A percentile compares a stretch with the other conserved stretches of the same genome.
phyloP scores from a whole-genome alignment of 2,113 vertebrate genomes.

The Festucalex cinctus region DNA sequence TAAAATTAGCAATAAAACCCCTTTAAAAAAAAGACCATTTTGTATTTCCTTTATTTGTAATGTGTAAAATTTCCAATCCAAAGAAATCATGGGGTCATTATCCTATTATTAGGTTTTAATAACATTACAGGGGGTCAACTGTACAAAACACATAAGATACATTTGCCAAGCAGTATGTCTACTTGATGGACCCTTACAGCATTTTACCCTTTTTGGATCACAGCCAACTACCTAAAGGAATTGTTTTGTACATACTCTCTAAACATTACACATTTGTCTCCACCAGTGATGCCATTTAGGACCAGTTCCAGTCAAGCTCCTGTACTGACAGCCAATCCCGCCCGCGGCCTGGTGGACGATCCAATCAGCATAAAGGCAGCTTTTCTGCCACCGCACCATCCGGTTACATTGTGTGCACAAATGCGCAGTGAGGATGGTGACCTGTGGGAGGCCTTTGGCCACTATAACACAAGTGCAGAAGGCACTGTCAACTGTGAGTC shows the following conservation, averaged over 20 bases:
- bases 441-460: constrained; percentile 57
- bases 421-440: constrained; percentile 62
- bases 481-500: constrained; percentile 57
- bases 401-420: constrained; percentile 46
- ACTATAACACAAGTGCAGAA: constrained; percentile 46
- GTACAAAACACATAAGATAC: too few relatives aligned
- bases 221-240: too few relatives aligned
- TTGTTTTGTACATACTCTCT: neutral
- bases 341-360: constrained; percentile 54
- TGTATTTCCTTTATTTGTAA: too few relatives aligned
- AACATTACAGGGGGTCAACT: too few relatives aligned
- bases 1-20: too few relatives aligned
- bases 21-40: too few relatives aligned
- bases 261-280: neutral
- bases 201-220: too few relatives aligned
- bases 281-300: constrained; percentile 22
- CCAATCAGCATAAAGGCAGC: constrained; percentile 36
- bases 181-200: too few relatives aligned
- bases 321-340: constrained; percentile 42
- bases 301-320: constrained; percentile 40
- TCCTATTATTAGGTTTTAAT: too few relatives aligned
- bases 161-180: too few relatives aligned
- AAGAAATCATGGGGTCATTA: too few relatives aligned
- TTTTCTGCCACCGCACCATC: constrained; percentile 44
- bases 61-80: too few relatives aligned